Base-by-base conservation (phyloP, 2,888 invertebrate species). In the Homarus gammarus region DNA sequence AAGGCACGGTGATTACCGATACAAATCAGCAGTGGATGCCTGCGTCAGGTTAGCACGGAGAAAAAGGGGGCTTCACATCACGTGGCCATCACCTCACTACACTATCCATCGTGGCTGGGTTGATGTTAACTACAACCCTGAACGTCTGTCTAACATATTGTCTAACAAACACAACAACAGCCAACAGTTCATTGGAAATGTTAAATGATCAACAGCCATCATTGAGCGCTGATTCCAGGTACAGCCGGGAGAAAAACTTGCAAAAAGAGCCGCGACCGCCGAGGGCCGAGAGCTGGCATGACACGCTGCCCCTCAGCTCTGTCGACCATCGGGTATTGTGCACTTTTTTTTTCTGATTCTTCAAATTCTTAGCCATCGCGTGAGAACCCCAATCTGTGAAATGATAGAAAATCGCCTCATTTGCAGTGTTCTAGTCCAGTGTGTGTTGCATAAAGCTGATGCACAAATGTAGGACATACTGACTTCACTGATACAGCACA, bases 1-100 rank as follows among this genome's bases (percentile, higher is more conserved):
- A 61, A 64, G 79, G 64, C 79, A 79, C 38, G 79, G 79, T 79
- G 64, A 79, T 79, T 79, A 79, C 79, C 27, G 79, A 79, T 79
- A 64, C 79, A 36, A 38, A 79, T 79, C 79, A 79, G 61, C 79
- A 8, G 51, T 38, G 38, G 79, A 79, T 79, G 79, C 79, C 33
- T 61, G 56, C 27, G 79, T 79, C 61, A 38, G 64, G 79, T 61
- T 33, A 22, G 61, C 61, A 64, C 56, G 38, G 79, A 27, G 61
- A 22, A 64, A 64, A 15, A 27, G 79, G 38, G 38, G 79, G 64
- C 61, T n/a, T n/a, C 79, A 22, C 38, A 27, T 22, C 38, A 15
- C 44, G 27, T 64, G 38, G 64, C 38, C 64, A 64, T 12, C 61
- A 56, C 64, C 61, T 36, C 79, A 27, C 56, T 2, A 2, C 40